phyloP scores from a whole-genome alignment of 2,113 vertebrate species.

The Cepphus grylle region DNA sequence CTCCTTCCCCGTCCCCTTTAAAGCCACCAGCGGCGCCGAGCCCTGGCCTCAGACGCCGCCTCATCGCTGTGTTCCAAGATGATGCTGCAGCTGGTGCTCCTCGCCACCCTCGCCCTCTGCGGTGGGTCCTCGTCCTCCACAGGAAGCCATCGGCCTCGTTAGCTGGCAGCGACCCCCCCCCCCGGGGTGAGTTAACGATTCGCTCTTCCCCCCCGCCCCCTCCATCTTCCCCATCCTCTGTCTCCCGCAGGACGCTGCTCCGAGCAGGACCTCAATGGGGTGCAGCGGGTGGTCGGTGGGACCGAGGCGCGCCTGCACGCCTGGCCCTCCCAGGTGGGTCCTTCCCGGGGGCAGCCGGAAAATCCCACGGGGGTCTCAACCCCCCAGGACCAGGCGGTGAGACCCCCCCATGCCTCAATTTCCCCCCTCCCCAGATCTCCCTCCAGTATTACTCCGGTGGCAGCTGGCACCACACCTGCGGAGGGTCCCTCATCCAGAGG shows the following conservation, averaged over 20 bases:
- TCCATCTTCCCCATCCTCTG: neutral
- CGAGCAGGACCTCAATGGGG: conserved; percentile 45
- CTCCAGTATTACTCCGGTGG: conserved; percentile 76
- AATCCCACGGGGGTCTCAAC: neutral
- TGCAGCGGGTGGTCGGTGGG: conserved; percentile 84
- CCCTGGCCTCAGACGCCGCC: rapidly evolving
- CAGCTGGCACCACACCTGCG: conserved; percentile 82
- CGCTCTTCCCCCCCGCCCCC: too few species aligned
- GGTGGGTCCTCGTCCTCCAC: neutral
- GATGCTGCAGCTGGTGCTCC: conserved; percentile 22
- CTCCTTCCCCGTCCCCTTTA: neutral
- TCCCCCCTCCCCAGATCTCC: conserved; percentile 71
- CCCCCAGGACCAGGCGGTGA: rapidly evolving
- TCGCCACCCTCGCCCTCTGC: conserved; percentile 10
- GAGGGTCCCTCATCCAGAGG: conserved; percentile 79
- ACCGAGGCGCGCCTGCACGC: conserved; percentile 70
- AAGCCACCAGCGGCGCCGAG: rapidly evolving
- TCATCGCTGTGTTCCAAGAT: rapidly evolving
- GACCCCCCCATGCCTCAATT: neutral
- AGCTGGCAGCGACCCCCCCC: rapidly evolving
- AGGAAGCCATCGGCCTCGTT: rapidly evolving
- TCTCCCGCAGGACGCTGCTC: conserved; percentile 74
- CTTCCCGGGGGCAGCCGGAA: rapidly evolving
- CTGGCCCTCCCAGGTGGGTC: conserved; percentile 90
- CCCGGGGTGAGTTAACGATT: neutral